Evolutionary conservation across 2,797 vertebrate genomes (phyloP).

Genomic region (Lates japonicus): DNA sequence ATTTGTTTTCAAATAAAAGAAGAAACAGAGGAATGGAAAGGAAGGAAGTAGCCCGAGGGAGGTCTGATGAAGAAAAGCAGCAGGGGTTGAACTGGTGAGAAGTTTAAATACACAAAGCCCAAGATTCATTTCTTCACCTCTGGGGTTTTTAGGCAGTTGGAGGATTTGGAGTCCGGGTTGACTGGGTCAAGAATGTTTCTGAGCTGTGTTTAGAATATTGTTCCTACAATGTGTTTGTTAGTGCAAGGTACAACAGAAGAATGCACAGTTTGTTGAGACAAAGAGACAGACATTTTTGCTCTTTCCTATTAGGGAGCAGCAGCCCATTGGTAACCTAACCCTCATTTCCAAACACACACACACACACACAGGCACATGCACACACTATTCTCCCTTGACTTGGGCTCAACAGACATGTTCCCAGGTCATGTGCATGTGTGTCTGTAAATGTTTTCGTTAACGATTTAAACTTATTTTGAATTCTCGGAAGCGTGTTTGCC

Average conservation of each 20-base stretch:
- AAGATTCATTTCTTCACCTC: conserved; percentile 54
- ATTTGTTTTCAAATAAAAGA: conserved; percentile 58
- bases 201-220: conserved; percentile 47
- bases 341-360: background rate
- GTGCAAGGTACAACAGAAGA: conserved; percentile 34
- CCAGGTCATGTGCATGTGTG: background rate
- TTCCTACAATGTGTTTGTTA: conserved; percentile 55
- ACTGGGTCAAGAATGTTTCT: conserved; percentile 56
- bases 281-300: conserved; percentile 20
- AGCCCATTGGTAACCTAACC: background rate
- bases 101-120: conserved; percentile 58
- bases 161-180: conserved; percentile 44
- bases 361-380: background rate
- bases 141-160: conserved; percentile 44
- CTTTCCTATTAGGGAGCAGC: conserved; percentile 7
- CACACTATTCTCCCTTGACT: conserved; percentile 8
- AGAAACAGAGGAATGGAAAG: conserved; percentile 37
- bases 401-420: conserved; percentile 5
- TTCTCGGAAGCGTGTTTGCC: conserved; percentile 21
- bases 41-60: conserved; percentile 52
- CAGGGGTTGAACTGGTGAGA: conserved; percentile 44
- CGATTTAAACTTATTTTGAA: background rate
- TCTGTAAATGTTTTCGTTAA: conserved; percentile 25
- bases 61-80: conserved; percentile 52
- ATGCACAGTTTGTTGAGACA: conserved; percentile 52